Evolutionary conservation across 2,113 vertebrate genomes (phyloP), one percentile per base, ranked within the genome.

Genomic region (Heterochromis multidens): DNA sequence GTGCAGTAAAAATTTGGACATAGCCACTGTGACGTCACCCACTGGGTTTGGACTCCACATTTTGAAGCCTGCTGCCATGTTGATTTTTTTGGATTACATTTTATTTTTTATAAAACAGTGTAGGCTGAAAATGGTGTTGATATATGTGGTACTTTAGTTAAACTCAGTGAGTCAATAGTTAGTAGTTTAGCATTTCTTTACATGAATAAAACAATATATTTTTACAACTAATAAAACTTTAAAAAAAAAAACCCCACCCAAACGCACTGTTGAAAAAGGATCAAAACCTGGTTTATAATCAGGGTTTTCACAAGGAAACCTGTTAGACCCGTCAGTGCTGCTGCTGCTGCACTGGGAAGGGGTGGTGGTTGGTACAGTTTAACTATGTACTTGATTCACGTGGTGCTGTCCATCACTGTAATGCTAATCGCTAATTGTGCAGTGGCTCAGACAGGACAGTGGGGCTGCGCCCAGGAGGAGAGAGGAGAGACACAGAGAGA

Each of bases 351-450:
- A 16, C 37, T 25, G 21, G n/a, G 23, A 46, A 10, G 37, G 4
- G 1, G 7, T 70, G 16, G 35, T 40, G 35, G n/a, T 67, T 43
- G 21, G 40, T 67, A 40, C 13, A 67, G 65, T 70, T 70, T 46
- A 46, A 70, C 25, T 70, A 27, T 27, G 23, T 25, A 17, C 25
- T 70, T 70, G 37, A 70, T 14, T 70, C 65, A 46, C 17, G 65
- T 0, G 37, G n/a, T 46, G 65, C 37, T 27, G 0, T 70, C 37
- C 3, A 11, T 46, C 37, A 23, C 65, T 70, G 8, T 46, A 70
- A 70, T 43, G 65, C 37, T 70, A 46, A 46, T 70, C 40, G 37
- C 37, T 70, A 70, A 70, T 46, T 46, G 37, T 27, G 65, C 65
- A 27, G 37, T 27, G 37, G 37, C 65, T 70, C 37, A 70, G 40